Percentiles rank a stretch among this genome's conserved stretches.
Evolutionary conservation across 2,888 invertebrate genomes (phyloP).

Genomic region (Zygogramma bicolorata): DNA sequence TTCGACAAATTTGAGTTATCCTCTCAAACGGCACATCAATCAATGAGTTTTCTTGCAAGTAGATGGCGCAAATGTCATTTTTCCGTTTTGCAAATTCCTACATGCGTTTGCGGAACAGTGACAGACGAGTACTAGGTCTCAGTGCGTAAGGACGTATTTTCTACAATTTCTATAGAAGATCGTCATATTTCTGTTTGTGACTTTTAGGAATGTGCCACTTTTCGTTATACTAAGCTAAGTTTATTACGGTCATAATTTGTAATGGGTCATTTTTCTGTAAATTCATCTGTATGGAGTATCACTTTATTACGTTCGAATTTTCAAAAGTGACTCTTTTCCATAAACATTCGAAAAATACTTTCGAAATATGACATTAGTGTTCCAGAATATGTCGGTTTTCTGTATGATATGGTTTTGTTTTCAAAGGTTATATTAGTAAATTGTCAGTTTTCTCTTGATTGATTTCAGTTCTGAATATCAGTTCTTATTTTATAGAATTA

Average conservation of each 20-base stretch:
- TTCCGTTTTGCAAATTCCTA: too few species aligned
- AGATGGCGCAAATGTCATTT: too few species aligned
- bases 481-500: background rate
- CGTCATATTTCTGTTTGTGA: too few species aligned
- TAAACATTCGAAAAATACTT: background rate
- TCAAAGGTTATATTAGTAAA: background rate
- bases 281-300: background rate
- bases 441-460: background rate
- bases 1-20: constrained; percentile 1
- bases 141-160: too few species aligned
- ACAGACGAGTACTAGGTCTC: too few species aligned
- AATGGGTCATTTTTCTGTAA: background rate
- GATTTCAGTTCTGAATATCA: background rate
- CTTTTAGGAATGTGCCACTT: too few species aligned
- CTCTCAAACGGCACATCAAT: constrained; percentile 3
- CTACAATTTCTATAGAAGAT: too few species aligned
- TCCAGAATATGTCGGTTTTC: too few species aligned
- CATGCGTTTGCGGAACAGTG: too few species aligned
- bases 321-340: background rate
- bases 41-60: too few species aligned
- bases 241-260: background rate
- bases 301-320: background rate
- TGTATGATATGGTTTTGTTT: too few species aligned
- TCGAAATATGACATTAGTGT: background rate
- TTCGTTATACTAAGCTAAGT: background rate